phyloP scores from a whole-genome alignment of 2,888 invertebrate species.

The Lochmaea crataegi region DNA sequence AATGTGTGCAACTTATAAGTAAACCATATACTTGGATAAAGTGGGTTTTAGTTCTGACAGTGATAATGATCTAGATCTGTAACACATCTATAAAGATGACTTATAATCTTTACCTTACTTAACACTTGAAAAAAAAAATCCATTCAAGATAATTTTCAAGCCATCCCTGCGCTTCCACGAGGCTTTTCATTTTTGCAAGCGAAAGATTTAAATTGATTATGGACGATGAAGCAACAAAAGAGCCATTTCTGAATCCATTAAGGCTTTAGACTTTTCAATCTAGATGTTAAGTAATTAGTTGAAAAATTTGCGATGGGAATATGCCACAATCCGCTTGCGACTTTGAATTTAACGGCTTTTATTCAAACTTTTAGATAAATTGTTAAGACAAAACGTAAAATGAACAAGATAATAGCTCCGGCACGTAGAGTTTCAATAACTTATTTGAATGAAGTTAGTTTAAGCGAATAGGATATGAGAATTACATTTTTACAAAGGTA shows the following conservation, averaged over 20 bases:
- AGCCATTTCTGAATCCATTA: conserved; percentile 28
- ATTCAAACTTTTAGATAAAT: conserved; percentile 20
- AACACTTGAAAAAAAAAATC: too few relatives aligned
- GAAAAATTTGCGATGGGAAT: conserved; percentile 28
- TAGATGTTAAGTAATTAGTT: conserved; percentile 41
- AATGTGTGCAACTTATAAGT: too few relatives aligned
- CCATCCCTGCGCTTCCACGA: not conserved
- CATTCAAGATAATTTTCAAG: not conserved
- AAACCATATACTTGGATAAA: too few relatives aligned
- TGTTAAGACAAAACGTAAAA: not conserved
- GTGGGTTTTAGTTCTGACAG: too few relatives aligned
- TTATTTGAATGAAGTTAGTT: not conserved
- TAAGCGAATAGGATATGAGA: too few relatives aligned
- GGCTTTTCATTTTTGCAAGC: conserved; percentile 21
- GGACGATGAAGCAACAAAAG: conserved; percentile 35
- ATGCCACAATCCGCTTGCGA: not conserved
- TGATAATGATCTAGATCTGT: too few relatives aligned
- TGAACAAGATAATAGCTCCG: not conserved
- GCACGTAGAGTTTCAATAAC: not conserved
- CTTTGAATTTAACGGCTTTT: conserved; percentile 12
- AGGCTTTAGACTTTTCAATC: conserved; percentile 41
- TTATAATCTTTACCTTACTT: too few relatives aligned
- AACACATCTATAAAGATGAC: too few relatives aligned
- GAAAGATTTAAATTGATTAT: conserved; percentile 31
- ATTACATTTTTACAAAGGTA: too few relatives aligned